phyloP scores from a whole-genome alignment of 2,797 vertebrate genomes.

The Toxotes lorentzi region DNA sequence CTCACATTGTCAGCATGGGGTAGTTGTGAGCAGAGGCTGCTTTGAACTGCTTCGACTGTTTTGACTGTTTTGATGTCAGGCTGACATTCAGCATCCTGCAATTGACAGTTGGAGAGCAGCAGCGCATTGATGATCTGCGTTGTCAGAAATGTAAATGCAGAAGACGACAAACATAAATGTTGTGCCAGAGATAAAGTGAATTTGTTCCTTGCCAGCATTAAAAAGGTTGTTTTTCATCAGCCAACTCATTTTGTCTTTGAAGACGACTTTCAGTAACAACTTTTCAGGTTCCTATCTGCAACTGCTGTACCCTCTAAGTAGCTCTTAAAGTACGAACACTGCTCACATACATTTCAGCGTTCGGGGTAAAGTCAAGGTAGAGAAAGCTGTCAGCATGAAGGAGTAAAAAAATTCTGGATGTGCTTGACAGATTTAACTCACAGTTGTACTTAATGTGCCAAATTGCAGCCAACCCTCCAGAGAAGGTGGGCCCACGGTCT shows the following conservation, averaged over 20 bases:
- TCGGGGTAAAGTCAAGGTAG: slow-evolving; percentile 13
- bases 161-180: neutral
- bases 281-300: neutral
- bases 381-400: slow-evolving; percentile 16
- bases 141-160: slow-evolving; percentile 4
- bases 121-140: neutral
- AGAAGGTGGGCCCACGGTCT: slow-evolving; percentile 37
- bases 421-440: slow-evolving; percentile 53
- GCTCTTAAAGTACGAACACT: slow-evolving; percentile 13
- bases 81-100: neutral
- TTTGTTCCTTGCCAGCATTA: slow-evolving; percentile 12
- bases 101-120: neutral
- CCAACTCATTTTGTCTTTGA: slow-evolving; percentile 7
- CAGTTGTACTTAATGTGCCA: slow-evolving; percentile 47
- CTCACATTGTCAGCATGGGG: neutral
- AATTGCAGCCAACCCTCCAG: slow-evolving; percentile 40
- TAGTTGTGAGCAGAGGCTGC: neutral
- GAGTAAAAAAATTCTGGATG: slow-evolving; percentile 16
- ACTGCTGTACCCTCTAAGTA: neutral
- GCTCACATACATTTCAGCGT: neutral
- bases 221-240: slow-evolving; percentile 14
- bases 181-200: slow-evolving; percentile 9
- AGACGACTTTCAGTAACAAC: neutral
- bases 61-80: neutral
- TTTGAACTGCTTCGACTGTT: neutral